phyloP scores from a whole-genome alignment of 1,140 invertebrate species.

The Tetragonula clypearis region DNA sequence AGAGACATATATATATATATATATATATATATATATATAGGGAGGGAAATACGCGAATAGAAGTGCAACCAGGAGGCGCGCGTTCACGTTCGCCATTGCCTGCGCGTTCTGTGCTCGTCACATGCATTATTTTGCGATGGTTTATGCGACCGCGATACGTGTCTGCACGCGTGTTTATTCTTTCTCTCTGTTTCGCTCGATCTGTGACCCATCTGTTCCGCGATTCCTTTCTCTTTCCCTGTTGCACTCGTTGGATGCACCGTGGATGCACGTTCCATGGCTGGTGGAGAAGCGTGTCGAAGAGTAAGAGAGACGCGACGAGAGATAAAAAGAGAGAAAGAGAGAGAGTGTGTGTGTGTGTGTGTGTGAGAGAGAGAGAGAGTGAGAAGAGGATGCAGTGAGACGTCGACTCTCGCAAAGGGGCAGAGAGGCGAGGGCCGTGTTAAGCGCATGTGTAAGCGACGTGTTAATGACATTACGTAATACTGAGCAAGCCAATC shows the following conservation, averaged over 20 bases:
- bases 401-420: constrained; percentile 47
- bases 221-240: not conserved
- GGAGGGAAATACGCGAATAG: not conserved
- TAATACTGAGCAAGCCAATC: constrained; percentile 78
- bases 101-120: constrained; percentile 67
- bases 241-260: constrained; percentile 16
- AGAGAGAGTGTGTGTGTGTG: not conserved
- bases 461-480: constrained; percentile 81
- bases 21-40: too few species aligned
- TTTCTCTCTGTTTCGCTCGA: constrained; percentile 32
- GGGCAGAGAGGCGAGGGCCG: constrained; percentile 29
- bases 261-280: not conserved
- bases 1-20: too few species aligned
- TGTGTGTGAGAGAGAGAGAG: constrained; percentile 17
- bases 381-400: constrained; percentile 43
- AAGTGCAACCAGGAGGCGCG: constrained; percentile 46
- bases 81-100: constrained; percentile 59
- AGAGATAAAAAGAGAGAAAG: not conserved
- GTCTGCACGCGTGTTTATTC: constrained; percentile 53
- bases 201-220: not conserved
- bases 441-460: constrained; percentile 75
- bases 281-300: not conserved
- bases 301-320: not conserved
- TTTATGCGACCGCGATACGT: constrained; percentile 64
- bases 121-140: constrained; percentile 72